phyloP scores from a whole-genome alignment of 2,797 vertebrate species.

The Agapornis canus region DNA sequence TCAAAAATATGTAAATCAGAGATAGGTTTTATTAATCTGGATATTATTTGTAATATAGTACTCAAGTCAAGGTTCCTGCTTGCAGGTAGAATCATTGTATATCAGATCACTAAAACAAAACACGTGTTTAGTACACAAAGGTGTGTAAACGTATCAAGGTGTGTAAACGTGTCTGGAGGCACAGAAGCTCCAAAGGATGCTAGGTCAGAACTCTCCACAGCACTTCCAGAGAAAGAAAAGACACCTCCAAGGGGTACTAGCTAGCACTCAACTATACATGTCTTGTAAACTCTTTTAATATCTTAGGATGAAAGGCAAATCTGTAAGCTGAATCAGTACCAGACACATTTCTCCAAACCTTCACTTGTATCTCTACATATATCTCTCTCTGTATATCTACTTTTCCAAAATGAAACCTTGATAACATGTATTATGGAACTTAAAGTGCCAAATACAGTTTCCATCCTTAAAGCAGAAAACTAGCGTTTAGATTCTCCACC shows the following conservation, averaged over 20 bases:
- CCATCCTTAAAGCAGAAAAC: neutral
- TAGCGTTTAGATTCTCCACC: neutral
- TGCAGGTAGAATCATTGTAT: neutral
- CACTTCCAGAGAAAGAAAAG: neutral
- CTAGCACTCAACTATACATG: neutral
- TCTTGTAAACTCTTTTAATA: neutral
- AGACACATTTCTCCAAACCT: neutral
- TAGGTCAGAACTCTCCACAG: neutral
- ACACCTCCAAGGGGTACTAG: neutral
- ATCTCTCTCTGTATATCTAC: neutral
- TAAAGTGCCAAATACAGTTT: neutral
- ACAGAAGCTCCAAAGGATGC: neutral
- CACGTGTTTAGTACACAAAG: neutral
- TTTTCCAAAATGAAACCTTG: neutral
- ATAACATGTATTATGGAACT: neutral
- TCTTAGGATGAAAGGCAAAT: neutral
- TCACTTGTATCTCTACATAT: neutral
- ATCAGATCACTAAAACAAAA: neutral
- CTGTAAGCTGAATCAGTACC: rapidly evolving
- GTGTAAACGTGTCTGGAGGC: rapidly evolving
- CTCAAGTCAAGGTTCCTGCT: neutral
- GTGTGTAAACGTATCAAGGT: rapidly evolving
- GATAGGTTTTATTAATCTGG: neutral
- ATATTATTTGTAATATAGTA: neutral
- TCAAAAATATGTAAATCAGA: neutral